Conservation (phyloP, 1,140 invertebrate genomes). For the Phocides pigmalion region DNA sequence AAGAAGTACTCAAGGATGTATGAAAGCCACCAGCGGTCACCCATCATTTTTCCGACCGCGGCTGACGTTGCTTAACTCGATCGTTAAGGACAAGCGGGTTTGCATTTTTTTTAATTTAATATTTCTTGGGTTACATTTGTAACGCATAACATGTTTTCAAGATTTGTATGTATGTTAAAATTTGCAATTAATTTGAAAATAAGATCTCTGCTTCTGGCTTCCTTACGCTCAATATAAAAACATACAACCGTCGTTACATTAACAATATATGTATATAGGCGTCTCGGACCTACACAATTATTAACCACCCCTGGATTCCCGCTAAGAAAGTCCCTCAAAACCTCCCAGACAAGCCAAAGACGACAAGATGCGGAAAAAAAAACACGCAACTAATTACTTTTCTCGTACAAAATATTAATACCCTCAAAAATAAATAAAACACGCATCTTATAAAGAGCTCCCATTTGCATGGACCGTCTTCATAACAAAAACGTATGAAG, state of each 20-base stretch:
- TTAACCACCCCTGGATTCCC: conserved; percentile 21
- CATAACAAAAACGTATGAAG: conserved; percentile 55
- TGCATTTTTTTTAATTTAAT: too few species aligned
- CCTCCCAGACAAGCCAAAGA: conserved; percentile 9
- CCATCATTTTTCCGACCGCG: too few species aligned
- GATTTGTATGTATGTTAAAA: too few species aligned
- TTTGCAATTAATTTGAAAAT: too few species aligned
- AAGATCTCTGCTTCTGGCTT: too few species aligned
- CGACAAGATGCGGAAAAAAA: conserved; percentile 8
- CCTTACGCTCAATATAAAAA: not conserved
- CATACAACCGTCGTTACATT: not conserved
- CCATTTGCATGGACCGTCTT: conserved; percentile 31
- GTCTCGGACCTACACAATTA: conserved; percentile 1
- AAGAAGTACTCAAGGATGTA: too few species aligned
- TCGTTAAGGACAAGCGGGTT: too few species aligned
- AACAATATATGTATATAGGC: not conserved
- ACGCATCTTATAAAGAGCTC: conserved; percentile 18
- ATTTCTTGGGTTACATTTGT: too few species aligned
- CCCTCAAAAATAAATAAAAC: conserved; percentile 25
- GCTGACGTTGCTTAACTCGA: too few species aligned
- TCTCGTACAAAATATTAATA: conserved; percentile 30
- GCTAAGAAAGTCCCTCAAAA: conserved; percentile 13
- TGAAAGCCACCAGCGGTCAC: too few species aligned
- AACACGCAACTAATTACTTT: conserved; percentile 25
- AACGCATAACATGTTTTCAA: too few species aligned